Base-by-base conservation (phyloP, 1,140 invertebrate genomes). In the Tetramorium alpestre region DNA sequence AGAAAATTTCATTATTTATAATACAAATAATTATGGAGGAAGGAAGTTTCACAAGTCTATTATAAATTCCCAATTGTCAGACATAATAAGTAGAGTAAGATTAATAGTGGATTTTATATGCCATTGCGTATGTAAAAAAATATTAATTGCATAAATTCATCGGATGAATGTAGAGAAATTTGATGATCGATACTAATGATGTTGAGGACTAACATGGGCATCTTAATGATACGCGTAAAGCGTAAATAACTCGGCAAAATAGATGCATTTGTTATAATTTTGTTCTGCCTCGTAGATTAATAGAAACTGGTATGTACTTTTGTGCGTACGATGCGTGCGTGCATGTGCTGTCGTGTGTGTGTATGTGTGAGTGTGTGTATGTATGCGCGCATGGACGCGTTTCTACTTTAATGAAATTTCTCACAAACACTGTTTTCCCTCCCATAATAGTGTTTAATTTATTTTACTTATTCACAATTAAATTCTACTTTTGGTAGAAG, bases 81-180 rank as follows among this genome's bases (percentile, higher is more conserved):
- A 87, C 90, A 86, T 86, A 25, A 47, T 73, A 90, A 51, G 13
- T 51, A 51, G 49, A 2, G 86, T 60, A 88, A 90, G 85, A 67
- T 82, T 73, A 51, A 51, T 13, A 51, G 82, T 90, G 18, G 58
- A 90, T 33, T 64, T 86, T 77, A 64, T 70, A 28, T 89, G 41
- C 18, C 18, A 65, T 69, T 70, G 58, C 58, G 58, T 67, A 64
- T 90, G 72, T 13, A 69, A 47, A 8, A 47, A 70, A 90, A 28
- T 87, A 90, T 89, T 87, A 89, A 41, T 92, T 87, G 33, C 8
- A 33, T 33, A 33, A 33, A 33, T 41, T 22, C 76, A 70, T 89
- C 77, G 60, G n/a, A 69, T 86, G 81, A 41, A 77, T 92, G 58
- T 90, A 91, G 81, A 90, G 62, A 89, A 84, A 84, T 89, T 87